Conservation (phyloP, 2,797 vertebrate species). For the Phoxinus dragarum region DNA sequence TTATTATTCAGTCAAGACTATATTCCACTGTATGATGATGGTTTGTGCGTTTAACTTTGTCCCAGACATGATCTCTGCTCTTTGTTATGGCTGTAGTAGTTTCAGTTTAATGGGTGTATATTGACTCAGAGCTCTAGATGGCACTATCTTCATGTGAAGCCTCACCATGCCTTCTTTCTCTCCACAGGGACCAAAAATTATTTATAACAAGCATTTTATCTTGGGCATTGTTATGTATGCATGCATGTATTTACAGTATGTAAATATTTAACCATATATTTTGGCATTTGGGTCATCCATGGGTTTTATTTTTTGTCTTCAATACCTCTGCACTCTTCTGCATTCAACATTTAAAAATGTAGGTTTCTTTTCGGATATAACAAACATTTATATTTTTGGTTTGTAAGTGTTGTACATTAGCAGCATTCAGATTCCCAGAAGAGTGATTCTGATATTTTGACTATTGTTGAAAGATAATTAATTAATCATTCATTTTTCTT, state of each 20-base stretch:
- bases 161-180: conserved; percentile 29
- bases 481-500: not conserved
- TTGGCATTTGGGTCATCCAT: not conserved
- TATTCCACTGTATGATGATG: not conserved
- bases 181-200: not conserved
- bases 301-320: not conserved
- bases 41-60: not conserved
- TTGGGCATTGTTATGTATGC: not conserved
- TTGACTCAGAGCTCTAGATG: conserved; percentile 74
- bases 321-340: not conserved
- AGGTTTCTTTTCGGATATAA: not conserved
- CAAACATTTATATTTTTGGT: not conserved
- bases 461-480: not conserved
- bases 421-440: not conserved
- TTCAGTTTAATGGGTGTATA: conserved; percentile 7
- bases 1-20: too few species aligned
- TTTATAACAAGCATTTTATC: not conserved
- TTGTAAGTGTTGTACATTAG: not conserved
- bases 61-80: not conserved
- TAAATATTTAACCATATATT: not conserved
- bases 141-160: conserved; percentile 79
- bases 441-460: not conserved
- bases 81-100: not conserved
- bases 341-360: not conserved
- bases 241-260: not conserved